These are phyloP conservation scores for Trachelus tabidus DNA, from an alignment of 2,888 invertebrate species.

Conservation along the genomic window DNA sequence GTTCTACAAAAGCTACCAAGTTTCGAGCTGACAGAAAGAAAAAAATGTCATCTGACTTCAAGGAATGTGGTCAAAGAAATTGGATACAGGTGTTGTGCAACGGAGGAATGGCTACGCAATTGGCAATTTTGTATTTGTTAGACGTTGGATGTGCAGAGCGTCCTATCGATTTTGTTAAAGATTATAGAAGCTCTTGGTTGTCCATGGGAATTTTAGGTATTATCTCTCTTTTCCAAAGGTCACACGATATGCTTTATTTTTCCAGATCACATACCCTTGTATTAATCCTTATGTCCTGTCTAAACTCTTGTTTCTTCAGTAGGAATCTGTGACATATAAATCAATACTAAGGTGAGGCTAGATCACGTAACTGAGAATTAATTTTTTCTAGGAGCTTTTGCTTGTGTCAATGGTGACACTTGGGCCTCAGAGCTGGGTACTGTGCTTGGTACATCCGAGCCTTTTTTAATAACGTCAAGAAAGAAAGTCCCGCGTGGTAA, in stretches of 20 bases:
- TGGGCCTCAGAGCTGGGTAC: conserved; percentile 91
- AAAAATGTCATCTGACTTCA: conserved; percentile 81
- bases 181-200: conserved; percentile 87
- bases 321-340: not conserved
- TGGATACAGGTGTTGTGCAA: conserved; percentile 93
- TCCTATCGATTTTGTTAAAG: conserved; percentile 79
- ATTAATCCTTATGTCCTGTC: not conserved
- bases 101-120: conserved; percentile 85
- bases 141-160: conserved; percentile 84
- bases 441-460: conserved; percentile 76
- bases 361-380: not conserved
- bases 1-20: conserved; percentile 85
- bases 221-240: not conserved
- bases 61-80: conserved; percentile 87
- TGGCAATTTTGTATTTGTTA: conserved; percentile 81
- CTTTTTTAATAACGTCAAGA: conserved; percentile 80
- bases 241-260: not conserved
- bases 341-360: not conserved
- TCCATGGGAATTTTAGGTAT: conserved; percentile 80
- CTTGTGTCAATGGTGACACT: conserved; percentile 89
- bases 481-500: conserved; percentile 79
- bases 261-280: not conserved
- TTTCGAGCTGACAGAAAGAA: conserved; percentile 75
- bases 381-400: conserved; percentile 73
- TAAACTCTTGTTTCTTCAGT: not conserved